Conservation (phyloP, 92 coral and sea anemone species). For the Scolanthus callimorphus region DNA sequence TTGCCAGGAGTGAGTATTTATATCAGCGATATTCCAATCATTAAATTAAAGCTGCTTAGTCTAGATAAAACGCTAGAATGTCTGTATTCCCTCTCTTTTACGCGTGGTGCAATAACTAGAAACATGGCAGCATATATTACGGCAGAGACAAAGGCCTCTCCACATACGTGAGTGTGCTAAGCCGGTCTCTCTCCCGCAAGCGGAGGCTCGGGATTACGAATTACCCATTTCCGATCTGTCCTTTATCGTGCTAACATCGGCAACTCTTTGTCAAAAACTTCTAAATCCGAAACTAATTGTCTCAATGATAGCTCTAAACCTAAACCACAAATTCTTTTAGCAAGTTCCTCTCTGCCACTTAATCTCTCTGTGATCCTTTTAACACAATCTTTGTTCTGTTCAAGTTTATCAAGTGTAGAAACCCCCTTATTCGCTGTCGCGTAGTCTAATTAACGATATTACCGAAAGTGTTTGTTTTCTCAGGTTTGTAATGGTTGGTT, state of each 20-base stretch:
- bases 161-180: too few relatives aligned
- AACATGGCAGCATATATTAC: too few relatives aligned
- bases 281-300: slow-evolving; percentile 17
- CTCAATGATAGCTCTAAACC: neutral
- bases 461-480: slow-evolving; percentile 16
- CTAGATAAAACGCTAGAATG: too few relatives aligned
- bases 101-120: too few relatives aligned
- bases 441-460: slow-evolving; percentile 23
- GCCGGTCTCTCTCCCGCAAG: too few relatives aligned
- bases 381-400: neutral
- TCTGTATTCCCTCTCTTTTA: too few relatives aligned
- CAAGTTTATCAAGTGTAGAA: slow-evolving; percentile 18
- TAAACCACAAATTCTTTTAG: neutral
- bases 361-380: neutral
- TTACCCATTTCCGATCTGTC: slow-evolving; percentile 24
- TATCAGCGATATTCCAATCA: too few relatives aligned
- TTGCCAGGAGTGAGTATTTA: too few relatives aligned
- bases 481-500: slow-evolving; percentile 11
- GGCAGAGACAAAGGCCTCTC: too few relatives aligned
- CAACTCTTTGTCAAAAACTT: slow-evolving; percentile 2
- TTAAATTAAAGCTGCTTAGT: too few relatives aligned
- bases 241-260: slow-evolving; percentile 7
- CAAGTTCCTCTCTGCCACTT: neutral
- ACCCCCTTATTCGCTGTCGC: neutral
- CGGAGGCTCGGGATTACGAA: slow-evolving; percentile 14